Base-by-base conservation (phyloP, 2,113 vertebrate species). In the Ceyx cyanopectus region DNA sequence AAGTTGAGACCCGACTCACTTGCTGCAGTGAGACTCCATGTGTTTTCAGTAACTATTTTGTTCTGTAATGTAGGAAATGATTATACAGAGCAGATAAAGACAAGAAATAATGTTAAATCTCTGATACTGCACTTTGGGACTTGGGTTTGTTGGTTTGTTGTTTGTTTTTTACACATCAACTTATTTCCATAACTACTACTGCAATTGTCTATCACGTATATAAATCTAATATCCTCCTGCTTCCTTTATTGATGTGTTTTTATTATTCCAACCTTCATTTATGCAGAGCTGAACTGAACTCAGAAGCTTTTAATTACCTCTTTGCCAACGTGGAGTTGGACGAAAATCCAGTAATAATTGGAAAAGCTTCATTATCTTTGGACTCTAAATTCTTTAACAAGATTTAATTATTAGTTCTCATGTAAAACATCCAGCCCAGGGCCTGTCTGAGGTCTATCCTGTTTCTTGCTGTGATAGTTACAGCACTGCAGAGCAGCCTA, bases 41-140 rank as follows among this genome's bases (percentile, higher is more conserved):
- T 8, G 29, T 22, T 32, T 67, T 8, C 37, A 45, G 10, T 6
- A 37, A 12, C 50, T 34, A 29, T 17, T 54, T 66, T 5, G 3
- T 30, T 41, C 7, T 29, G 11, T 15, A 37, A 57, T 0, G 46
- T 2, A 56, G 9, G 50, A 76, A 85, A 76, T 45, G 16, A 48
- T 13, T 24, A 15, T 1, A 19, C 20, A 57, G 40, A 53, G 16
- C 4, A 68, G 65, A 41, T 19, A 37, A 2, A 87, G 32, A 48
- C 14, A 32, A 13, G 41, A 62, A 57, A 41, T 5, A 29, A 70
- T 7, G 19, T 0, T 20, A 20, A 70, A 22, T 13, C 51, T 63
- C 45, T 29, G 29, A 57, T 48, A 5, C 7, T 21, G 3, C 0
- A 0, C 8, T 10, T 34, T 29, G 21, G 18, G 30, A 9, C 23